These are phyloP conservation scores for Melitaea athalia DNA, from an alignment of 2,888 invertebrate genomes.

Conservation along the genomic window DNA sequence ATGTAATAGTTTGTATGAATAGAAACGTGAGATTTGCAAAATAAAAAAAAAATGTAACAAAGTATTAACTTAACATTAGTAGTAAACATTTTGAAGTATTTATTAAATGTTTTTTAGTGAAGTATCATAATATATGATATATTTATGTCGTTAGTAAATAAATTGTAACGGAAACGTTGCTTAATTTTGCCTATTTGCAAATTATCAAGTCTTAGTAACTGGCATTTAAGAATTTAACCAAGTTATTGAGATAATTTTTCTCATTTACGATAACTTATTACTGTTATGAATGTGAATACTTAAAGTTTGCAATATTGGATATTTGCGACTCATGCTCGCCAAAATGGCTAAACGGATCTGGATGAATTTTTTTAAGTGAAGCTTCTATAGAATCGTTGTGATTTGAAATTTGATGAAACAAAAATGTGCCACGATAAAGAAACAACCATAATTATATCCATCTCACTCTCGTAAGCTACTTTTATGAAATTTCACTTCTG, in stretches of 20 bases:
- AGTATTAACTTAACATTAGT: constrained; percentile 5
- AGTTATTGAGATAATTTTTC: background rate
- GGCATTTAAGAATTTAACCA: background rate
- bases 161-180: constrained; percentile 3
- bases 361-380: too few species aligned
- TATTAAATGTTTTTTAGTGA: background rate
- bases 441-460: too few species aligned
- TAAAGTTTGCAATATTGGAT: too few species aligned
- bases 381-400: too few species aligned
- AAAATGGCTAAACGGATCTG: too few species aligned
- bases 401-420: too few species aligned
- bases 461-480: too few species aligned
- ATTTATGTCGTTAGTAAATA: background rate
- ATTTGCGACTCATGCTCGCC: too few species aligned
- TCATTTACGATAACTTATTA: too few species aligned
- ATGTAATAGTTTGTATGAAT: background rate
- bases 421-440: too few species aligned
- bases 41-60: background rate
- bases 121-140: background rate
- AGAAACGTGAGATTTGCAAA: background rate
- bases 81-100: background rate
- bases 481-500: too few species aligned
- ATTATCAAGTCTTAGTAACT: background rate
- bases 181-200: background rate
- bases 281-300: too few species aligned